phyloP scores from a whole-genome alignment of 2,797 vertebrate species.

The Microchirus variegatus region DNA sequence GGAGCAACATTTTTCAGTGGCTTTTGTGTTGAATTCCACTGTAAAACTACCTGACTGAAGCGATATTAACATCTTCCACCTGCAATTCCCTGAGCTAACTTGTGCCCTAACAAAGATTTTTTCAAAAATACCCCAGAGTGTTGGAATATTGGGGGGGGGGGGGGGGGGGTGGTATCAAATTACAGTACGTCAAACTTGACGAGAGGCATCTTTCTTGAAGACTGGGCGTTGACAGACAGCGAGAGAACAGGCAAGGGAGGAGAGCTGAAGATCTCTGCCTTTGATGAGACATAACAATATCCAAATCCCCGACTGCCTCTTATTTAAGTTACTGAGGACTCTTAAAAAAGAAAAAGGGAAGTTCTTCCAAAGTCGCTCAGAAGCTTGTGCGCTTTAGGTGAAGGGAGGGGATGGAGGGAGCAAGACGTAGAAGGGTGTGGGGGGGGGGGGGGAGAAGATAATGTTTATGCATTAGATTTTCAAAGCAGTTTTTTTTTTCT shows the following conservation, averaged over 20 bases:
- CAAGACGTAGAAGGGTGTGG: slow-evolving; percentile 44
- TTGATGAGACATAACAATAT: slow-evolving; percentile 87
- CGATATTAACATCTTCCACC: slow-evolving; percentile 42
- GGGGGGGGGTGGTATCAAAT: slow-evolving; percentile 66
- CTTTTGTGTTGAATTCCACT: slow-evolving; percentile 31
- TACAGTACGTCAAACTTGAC: slow-evolving; percentile 76
- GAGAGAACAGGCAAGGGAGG: slow-evolving; percentile 74
- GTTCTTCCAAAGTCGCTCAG: slow-evolving; percentile 85
- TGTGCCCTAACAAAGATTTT: slow-evolving; percentile 64
- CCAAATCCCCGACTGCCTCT: slow-evolving; percentile 83
- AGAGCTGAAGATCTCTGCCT: slow-evolving; percentile 77
- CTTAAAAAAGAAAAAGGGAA: slow-evolving; percentile 59
- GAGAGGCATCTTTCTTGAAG: slow-evolving; percentile 76
- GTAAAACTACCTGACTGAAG: slow-evolving; percentile 50
- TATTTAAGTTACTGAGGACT: slow-evolving; percentile 86
- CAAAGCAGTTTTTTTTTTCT: slow-evolving; percentile 81
- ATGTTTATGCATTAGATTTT: slow-evolving; percentile 89
- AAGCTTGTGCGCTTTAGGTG: slow-evolving; percentile 83
- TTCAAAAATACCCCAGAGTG: slow-evolving; percentile 33
- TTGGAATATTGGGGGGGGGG: slow-evolving; percentile 27
- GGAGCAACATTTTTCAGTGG: slow-evolving; percentile 24
- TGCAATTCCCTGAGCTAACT: slow-evolving; percentile 55
- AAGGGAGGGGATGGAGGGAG: slow-evolving; percentile 74
- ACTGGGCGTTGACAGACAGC: slow-evolving; percentile 81
- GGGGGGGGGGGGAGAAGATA: slow-evolving; percentile 67